Conservation (phyloP, 92 coral and sea anemone genomes). For the Umimayanthus kanabou region DNA sequence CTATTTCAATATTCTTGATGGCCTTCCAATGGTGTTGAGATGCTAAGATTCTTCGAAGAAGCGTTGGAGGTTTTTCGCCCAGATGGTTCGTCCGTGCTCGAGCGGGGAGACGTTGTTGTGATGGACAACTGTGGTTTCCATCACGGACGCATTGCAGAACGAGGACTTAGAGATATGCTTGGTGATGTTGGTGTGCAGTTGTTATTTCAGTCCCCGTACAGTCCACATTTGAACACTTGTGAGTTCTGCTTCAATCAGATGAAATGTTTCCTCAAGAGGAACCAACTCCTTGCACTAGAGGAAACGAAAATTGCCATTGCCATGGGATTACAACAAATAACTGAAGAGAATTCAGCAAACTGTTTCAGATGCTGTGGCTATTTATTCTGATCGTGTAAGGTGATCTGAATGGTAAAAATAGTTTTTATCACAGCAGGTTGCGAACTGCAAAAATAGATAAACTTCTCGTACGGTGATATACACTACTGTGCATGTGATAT, state of each 20-base stretch:
- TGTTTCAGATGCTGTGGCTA: background rate
- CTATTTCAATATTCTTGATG: constrained; percentile 22
- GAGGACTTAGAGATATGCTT: constrained; percentile 39
- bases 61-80: constrained; percentile 41
- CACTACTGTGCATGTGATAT: no score
- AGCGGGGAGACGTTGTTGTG: constrained; percentile 43
- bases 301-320: constrained; percentile 59
- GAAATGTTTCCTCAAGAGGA: constrained; percentile 41
- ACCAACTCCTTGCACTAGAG: constrained; percentile 40
- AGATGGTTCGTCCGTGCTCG: constrained; percentile 40
- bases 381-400: background rate
- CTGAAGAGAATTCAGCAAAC: background rate
- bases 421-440: no score
- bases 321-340: constrained; percentile 41
- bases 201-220: constrained; percentile 55
- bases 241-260: constrained; percentile 48
- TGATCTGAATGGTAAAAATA: no score
- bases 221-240: constrained; percentile 57
- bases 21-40: constrained; percentile 58
- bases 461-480: no score
- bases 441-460: no score
- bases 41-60: constrained; percentile 57
- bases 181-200: constrained; percentile 45
- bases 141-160: constrained; percentile 53
- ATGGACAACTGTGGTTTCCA: constrained; percentile 65